Evolutionary conservation across 2,888 invertebrate species (phyloP).

Genomic region (Aphodius sticticus): DNA sequence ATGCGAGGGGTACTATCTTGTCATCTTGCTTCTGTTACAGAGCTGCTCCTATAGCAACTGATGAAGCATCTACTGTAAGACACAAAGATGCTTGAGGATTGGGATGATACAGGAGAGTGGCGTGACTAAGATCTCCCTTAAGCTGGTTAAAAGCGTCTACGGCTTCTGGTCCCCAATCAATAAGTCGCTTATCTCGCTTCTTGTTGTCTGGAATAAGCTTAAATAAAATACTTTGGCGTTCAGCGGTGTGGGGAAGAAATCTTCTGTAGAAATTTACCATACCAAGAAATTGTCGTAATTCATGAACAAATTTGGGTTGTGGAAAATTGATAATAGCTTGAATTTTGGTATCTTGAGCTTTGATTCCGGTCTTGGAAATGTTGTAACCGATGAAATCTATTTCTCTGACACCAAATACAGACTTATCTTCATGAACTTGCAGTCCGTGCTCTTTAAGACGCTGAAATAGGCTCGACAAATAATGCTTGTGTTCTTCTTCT

Average conservation of each 20-base stretch:
- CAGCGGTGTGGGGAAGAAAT: neutral
- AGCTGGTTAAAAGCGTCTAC: neutral
- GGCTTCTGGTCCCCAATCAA: neutral
- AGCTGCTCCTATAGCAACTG: neutral
- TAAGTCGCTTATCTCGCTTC: neutral
- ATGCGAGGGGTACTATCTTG: neutral
- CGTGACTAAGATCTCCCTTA: neutral
- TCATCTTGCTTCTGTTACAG: neutral
- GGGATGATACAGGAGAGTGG: neutral
- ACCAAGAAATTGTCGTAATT: no score
- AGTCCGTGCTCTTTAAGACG: no score
- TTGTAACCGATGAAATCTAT: no score
- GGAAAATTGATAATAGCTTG: no score
- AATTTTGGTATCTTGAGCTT: no score
- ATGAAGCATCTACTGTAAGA: neutral
- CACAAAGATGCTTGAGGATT: neutral
- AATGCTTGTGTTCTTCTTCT: no score
- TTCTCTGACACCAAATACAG: no score
- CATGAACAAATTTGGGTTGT: no score
- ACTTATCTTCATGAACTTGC: no score
- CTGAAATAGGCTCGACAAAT: no score
- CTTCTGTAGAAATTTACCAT: neutral
- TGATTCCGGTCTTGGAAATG: no score
- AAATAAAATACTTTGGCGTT: neutral
- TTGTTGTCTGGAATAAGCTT: neutral